phyloP scores from a whole-genome alignment of 1,140 invertebrate species.

The Euura saliciscinereae region DNA sequence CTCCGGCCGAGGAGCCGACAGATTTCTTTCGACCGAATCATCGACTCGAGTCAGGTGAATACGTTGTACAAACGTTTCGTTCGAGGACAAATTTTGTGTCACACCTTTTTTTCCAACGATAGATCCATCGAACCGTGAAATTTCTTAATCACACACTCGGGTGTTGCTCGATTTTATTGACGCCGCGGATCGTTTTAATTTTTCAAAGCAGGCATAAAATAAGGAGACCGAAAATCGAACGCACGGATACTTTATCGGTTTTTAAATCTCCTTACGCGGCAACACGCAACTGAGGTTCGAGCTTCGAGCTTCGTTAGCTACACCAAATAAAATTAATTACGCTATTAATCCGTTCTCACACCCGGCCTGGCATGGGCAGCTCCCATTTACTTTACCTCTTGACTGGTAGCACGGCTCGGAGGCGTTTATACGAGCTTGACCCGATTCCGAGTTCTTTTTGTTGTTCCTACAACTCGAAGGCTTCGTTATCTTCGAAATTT shows the following conservation, averaged over 20 bases:
- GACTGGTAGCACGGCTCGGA: too few species aligned
- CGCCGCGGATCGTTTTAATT: background rate
- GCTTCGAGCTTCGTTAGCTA: constrained; percentile 1
- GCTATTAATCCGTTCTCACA: constrained; percentile 7
- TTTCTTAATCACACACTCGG: background rate
- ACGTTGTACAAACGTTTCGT: background rate
- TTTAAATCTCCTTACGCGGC: background rate
- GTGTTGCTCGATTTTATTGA: background rate
- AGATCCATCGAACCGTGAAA: background rate
- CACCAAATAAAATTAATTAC: constrained; percentile 6
- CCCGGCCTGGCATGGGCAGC: background rate
- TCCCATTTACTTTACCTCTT: too few species aligned
- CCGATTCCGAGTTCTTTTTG: background rate
- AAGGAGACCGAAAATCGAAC: background rate
- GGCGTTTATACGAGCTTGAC: background rate
- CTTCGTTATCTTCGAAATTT: background rate
- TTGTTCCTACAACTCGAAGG: background rate
- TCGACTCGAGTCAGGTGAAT: background rate
- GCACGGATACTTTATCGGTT: background rate
- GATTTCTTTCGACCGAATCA: background rate
- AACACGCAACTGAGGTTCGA: background rate
- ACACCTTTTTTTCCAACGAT: background rate
- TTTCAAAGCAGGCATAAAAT: background rate
- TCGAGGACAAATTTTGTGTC: background rate
- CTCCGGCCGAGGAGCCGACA: background rate